Base-by-base conservation (phyloP, 2,888 invertebrate genomes). In the Ichneumon xanthorius region DNA sequence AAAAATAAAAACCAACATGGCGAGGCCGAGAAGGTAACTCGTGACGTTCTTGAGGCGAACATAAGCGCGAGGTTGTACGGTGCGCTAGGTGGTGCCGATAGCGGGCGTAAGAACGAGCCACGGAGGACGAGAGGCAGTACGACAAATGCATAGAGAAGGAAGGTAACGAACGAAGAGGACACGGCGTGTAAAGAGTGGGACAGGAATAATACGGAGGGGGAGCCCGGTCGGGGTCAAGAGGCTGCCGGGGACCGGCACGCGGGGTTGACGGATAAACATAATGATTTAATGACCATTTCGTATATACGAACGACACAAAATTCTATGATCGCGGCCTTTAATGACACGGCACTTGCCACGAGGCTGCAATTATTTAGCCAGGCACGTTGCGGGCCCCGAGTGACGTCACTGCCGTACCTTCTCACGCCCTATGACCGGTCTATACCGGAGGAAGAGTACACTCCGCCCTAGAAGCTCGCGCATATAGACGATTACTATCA, bases 231-330 rank as follows among this genome's bases (percentile, higher is more conserved):
- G 88, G 92, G 92, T 92, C 92, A 92, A 92, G 90, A 92, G 92
- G 92, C 92, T 92, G 91, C 91, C 87, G 89, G 85, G 88, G 89
- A 89, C 88, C 90, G 88, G 88, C 88, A 88, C 88, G 88, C 89
- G 70, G 91, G 90, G 92, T 92, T 92, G 92, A 92, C 92, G 92
- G 90, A 91, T 93, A 93, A 93, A 93, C 90, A 93, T 92, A 92
- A 93, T 93, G 92, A 93, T 93, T 93, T 92, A 93, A 92, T 92
- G 92, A 92, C 90, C 92, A 93, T 92, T 92, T 92, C 92, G 91
- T 92, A 91, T 91, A 91, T 76, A 82, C 90, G 92, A 92, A 92
- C 92, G 93, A 93, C 92, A 93, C 93, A 90, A 92, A 93, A 92
- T 93, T 93, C 92, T 92, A 93, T 92, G 92, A 93, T 93, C 92